A percentile compares a stretch with the other conserved stretches of the same genome.
Conservation (phyloP, 2,888 invertebrate genomes). For the Amaurobius ferox region DNA sequence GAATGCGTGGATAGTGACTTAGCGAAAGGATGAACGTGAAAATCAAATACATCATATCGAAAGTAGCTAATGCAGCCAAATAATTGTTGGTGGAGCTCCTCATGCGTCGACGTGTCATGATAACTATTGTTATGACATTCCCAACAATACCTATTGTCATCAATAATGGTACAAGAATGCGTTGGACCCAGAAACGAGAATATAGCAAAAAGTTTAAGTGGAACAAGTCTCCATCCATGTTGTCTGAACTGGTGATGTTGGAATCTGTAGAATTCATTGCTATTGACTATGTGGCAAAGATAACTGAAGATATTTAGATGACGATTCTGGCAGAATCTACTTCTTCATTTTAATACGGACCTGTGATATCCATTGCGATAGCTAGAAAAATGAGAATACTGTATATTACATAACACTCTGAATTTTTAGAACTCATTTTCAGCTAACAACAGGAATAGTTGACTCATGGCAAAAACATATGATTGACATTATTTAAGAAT, state of each 20-base stretch:
- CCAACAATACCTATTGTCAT: conserved; percentile 84
- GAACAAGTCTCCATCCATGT: conserved; percentile 17
- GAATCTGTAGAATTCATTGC: conserved; percentile 2
- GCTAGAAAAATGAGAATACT: too few species aligned
- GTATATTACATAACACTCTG: too few species aligned
- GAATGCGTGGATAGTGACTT: conserved; percentile 81
- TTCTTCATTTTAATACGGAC: too few species aligned
- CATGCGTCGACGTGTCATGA: conserved; percentile 83
- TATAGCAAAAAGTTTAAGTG: conserved; percentile 55
- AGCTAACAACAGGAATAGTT: too few species aligned
- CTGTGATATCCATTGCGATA: too few species aligned
- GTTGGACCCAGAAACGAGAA: conserved; percentile 79
- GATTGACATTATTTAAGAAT: too few species aligned
- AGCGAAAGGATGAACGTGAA: conserved; percentile 83
- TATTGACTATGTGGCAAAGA: too few species aligned
- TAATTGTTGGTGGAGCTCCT: conserved; percentile 86
- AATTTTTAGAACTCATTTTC: too few species aligned
- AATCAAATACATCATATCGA: conserved; percentile 84
- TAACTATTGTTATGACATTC: conserved; percentile 81
- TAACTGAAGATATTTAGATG: too few species aligned
- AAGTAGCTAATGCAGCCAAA: conserved; percentile 84
- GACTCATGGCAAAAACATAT: too few species aligned
- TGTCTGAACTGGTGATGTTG: conserved; percentile 9
- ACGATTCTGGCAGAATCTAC: too few species aligned
- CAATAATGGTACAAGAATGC: conserved; percentile 82